Percentiles rank a stretch among this genome's conserved stretches.
Evolutionary conservation across 2,888 invertebrate species (phyloP).

Genomic region (Dryococelus australis): DNA sequence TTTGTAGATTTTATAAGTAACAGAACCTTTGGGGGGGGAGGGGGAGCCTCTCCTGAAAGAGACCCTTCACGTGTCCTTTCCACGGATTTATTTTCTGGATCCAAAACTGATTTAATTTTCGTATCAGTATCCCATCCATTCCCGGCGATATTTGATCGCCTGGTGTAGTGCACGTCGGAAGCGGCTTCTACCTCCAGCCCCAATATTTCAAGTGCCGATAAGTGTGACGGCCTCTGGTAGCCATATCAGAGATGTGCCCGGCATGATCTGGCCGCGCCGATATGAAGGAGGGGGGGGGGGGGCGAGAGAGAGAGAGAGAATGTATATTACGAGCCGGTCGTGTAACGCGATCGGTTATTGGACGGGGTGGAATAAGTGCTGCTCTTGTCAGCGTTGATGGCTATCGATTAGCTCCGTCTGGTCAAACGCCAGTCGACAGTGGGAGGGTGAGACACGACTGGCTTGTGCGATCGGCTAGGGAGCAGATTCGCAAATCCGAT

Average conservation of each 20-base stretch:
- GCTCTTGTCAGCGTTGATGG: not conserved
- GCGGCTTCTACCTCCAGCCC: not conserved
- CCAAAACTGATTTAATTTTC: too few species aligned
- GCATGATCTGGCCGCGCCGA: not conserved
- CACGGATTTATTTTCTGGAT: too few species aligned
- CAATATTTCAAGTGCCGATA: not conserved
- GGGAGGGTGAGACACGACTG: not conserved
- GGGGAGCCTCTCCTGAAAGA: too few species aligned
- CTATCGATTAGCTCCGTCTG: not conserved
- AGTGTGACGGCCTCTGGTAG: not conserved
- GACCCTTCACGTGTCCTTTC: too few species aligned
- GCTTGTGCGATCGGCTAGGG: not conserved
- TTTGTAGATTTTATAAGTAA: too few species aligned
- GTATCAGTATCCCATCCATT: not conserved
- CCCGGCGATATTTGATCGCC: not conserved
- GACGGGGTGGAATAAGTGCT: not conserved
- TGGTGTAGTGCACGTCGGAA: not conserved
- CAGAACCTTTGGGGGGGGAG: too few species aligned
- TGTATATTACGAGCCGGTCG: not conserved
- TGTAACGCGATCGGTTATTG: conserved; percentile 11
- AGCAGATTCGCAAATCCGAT: not conserved
- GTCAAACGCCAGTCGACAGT: not conserved
- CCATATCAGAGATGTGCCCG: not conserved
- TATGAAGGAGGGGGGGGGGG: too few species aligned
- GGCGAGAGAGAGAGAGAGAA: not conserved